Evolutionary conservation across 2,888 invertebrate species (phyloP).

Genomic region (Ptilodon capucinus): DNA sequence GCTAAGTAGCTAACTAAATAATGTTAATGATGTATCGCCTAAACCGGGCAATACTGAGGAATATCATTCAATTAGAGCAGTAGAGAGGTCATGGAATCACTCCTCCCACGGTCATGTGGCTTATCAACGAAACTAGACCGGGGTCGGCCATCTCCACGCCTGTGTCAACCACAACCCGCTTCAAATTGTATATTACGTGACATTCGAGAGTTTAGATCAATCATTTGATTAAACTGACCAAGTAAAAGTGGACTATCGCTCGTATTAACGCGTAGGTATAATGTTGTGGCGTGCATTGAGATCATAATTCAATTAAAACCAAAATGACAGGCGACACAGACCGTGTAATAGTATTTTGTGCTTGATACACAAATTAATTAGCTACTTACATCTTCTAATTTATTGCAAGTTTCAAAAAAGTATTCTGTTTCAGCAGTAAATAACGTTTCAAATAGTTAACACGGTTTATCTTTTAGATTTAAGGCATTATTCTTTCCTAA

Average conservation of each 20-base stretch:
- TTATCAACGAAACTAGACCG: slow-evolving; percentile 56
- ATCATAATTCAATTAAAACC: too few species aligned
- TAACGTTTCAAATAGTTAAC: too few species aligned
- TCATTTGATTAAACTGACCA: slow-evolving; percentile 2
- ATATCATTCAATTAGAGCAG: slow-evolving; percentile 65
- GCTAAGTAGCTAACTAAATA: neutral
- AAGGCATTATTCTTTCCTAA: too few species aligned
- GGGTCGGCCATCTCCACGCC: slow-evolving; percentile 32
- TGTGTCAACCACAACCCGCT: slow-evolving; percentile 23
- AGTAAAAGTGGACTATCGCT: neutral
- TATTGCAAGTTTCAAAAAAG: too few species aligned
- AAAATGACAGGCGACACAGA: too few species aligned
- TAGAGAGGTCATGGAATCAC: slow-evolving; percentile 64
- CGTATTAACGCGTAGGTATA: neutral
- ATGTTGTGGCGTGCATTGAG: neutral
- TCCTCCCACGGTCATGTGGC: slow-evolving; percentile 58
- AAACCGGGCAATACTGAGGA: slow-evolving; percentile 31
- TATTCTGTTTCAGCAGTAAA: too few species aligned
- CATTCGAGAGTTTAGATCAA: slow-evolving; percentile 6
- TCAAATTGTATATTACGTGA: slow-evolving; percentile 30
- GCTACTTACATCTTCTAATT: neutral
- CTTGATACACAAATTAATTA: too few species aligned
- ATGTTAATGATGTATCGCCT: slow-evolving; percentile 17
- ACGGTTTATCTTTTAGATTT: too few species aligned
- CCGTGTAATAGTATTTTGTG: too few species aligned